Evolutionary conservation across 2,113 vertebrate genomes (phyloP), one percentile per base, ranked within the genome.

Genomic region (Syngnathus floridae): DNA sequence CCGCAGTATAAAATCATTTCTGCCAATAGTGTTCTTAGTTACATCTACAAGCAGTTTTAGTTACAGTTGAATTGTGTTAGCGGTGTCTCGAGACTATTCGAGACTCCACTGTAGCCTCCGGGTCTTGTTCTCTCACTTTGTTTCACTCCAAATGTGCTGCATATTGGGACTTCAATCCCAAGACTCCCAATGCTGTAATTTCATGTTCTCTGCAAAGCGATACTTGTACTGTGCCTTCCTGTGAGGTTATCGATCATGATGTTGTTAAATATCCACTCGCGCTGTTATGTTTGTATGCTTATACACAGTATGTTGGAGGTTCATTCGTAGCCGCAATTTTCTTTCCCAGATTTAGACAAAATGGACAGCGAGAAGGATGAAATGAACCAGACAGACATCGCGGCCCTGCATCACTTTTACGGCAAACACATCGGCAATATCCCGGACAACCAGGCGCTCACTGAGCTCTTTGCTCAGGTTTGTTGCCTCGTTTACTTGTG

Each of bases 361-460:
- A 87, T 95, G 72, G 96, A 98, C 90, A 93, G 92, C 65, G 93
- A 98, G 90, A 98, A 98, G 90, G 93, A 90, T 56, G 95, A 98
- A 74, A 87, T 98, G 89, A 97, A 96, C 79, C 90, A 96, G 81
- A 88, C 90, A 13, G 95, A 98, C 81, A 95, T 98, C 19, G 90
- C 92, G 61, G 94, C 94, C 7, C 92, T 99, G 62, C 94, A 92
- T 79, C 94, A 94, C 76, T 99, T 98, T 84, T 99, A 99, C 88
- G 94, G 93, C 78, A 93, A 86, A 88, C 90, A 97, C 88, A 91
- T 99, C 48, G 89, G 94, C 36, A 91, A 95, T 41, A 90, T 93
- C 75, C 93, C 94, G 0, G 90, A 92, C 69, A 90, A 92, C 3
- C 87, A 86, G 46, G 83, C 88, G 14, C 94, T 99, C 66, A 89